These are phyloP conservation scores for Leptinotarsa juncta DNA, from an alignment of 2,888 invertebrate species.

Conservation along the genomic window DNA sequence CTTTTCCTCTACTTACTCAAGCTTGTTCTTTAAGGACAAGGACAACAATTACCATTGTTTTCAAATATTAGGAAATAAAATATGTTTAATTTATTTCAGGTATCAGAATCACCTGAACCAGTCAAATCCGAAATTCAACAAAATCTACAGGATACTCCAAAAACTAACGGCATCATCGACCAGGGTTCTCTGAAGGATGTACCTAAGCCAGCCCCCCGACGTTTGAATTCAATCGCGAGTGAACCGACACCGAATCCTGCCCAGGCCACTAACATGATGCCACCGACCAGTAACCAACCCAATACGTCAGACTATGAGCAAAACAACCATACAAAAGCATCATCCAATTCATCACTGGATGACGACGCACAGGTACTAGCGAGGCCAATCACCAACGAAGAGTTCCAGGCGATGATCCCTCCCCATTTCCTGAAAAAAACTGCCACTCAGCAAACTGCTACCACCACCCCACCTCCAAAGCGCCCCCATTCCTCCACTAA, in stretches of 20 bases:
- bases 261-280: constrained; percentile 5
- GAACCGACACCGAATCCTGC: constrained; percentile 33
- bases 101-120: constrained; percentile 52
- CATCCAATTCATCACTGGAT: constrained; percentile 69
- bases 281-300: constrained; percentile 28
- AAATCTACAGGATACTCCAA: constrained; percentile 54
- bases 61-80: too few relatives aligned
- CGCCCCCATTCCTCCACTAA: constrained; percentile 55
- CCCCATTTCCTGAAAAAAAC: constrained; percentile 80
- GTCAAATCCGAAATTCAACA: constrained; percentile 45
- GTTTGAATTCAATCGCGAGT: constrained; percentile 48
- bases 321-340: constrained; percentile 64
- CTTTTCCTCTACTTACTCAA: too few relatives aligned
- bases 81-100: constrained; percentile 31
- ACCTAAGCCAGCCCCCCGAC: constrained; percentile 61
- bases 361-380: constrained; percentile 70
- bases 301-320: constrained; percentile 49
- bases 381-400: constrained; percentile 91
- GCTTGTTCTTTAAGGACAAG: too few relatives aligned
- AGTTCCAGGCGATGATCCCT: constrained; percentile 95
- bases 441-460: constrained; percentile 37
- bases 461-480: constrained; percentile 55
- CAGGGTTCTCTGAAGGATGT: constrained; percentile 55
- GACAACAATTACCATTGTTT: too few relatives aligned
- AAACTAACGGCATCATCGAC: constrained; percentile 62